Evolutionary conservation across 2,888 invertebrate species (phyloP), one percentile per base, ranked within the genome.

Genomic region (Anticlea derivata): DNA sequence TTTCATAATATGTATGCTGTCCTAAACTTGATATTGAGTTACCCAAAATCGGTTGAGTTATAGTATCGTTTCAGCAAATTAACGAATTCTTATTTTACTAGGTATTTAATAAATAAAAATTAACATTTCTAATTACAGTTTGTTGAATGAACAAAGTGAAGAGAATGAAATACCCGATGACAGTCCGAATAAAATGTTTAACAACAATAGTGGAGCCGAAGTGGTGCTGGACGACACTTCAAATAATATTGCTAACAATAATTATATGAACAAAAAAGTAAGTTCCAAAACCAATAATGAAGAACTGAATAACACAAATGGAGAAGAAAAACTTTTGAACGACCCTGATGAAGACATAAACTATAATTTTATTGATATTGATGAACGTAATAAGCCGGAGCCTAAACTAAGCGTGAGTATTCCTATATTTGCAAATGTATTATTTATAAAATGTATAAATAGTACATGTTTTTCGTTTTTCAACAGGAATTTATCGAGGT

Each of bases 381-480:
- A 43, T 24, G 12, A 47, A 29, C 41, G 23, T 13, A 30, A 37
- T 37, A 38, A 41, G 22, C 35, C 45, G 13, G 37, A 43, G 7
- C 29, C n/a, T 10, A 26, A 37, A 24, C n/a, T 37, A 37, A 52
- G 29, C 17, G 52, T 52, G n/a, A 52, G 52, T 47, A 22, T 7
- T 10, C 13, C 3, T 13, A 8, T n/a, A 13, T 38, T 38, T 24
- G 7, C n/a, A n/a, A n/a, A n/a, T n/a, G n/a, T n/a, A n/a, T n/a
- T n/a, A n/a, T n/a, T n/a, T n/a, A n/a, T n/a, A n/a, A n/a, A n/a
- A n/a, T n/a, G n/a, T n/a, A n/a, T n/a, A n/a, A n/a, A n/a, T n/a
- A n/a, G n/a, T n/a, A n/a, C n/a, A n/a, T n/a, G n/a, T n/a, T 44
- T 29, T 22, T 5, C 41, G 6, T 24, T 26, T 23, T 34, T 11